Evolutionary conservation across 2,797 vertebrate genomes (phyloP).

Genomic region (Cryptoblepharus egeriae): DNA sequence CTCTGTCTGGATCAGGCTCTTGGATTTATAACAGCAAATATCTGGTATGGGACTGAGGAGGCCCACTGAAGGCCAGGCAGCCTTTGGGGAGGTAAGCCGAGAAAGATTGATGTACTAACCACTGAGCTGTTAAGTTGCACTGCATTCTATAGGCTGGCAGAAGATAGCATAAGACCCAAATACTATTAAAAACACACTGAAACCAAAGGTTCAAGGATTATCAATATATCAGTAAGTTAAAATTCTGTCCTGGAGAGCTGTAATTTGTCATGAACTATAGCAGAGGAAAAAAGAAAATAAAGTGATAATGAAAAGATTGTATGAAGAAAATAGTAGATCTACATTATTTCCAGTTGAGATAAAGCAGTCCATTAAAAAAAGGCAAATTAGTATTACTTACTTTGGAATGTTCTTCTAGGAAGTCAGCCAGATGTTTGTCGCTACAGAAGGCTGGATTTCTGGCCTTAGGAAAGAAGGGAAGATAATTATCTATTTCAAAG

Average conservation of each 20-base stretch:
- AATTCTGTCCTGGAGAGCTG: neutral
- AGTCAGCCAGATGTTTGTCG: neutral
- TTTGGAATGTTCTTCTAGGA: slow-evolving; percentile 12
- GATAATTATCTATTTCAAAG: slow-evolving; percentile 18
- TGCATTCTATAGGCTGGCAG: too few relatives aligned
- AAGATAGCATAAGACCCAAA: too few relatives aligned
- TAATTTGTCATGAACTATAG: neutral
- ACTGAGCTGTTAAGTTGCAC: too few relatives aligned
- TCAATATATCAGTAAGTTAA: neutral
- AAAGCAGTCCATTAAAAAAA: neutral
- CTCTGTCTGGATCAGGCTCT: too few relatives aligned
- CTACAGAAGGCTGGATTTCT: slow-evolving; percentile 6
- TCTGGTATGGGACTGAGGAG: too few relatives aligned
- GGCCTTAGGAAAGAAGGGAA: neutral
- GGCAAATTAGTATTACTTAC: neutral
- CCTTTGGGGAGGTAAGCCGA: too few relatives aligned
- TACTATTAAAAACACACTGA: neutral
- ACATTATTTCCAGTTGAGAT: neutral
- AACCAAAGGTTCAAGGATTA: neutral
- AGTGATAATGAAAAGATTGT: neutral
- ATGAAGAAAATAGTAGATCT: neutral
- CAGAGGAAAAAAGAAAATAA: neutral
- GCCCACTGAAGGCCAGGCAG: too few relatives aligned
- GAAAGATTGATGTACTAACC: too few relatives aligned
- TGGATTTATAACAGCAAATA: too few relatives aligned